phyloP scores from a whole-genome alignment of 92 coral and sea anemone genomes.

The Palythoa grandis region DNA sequence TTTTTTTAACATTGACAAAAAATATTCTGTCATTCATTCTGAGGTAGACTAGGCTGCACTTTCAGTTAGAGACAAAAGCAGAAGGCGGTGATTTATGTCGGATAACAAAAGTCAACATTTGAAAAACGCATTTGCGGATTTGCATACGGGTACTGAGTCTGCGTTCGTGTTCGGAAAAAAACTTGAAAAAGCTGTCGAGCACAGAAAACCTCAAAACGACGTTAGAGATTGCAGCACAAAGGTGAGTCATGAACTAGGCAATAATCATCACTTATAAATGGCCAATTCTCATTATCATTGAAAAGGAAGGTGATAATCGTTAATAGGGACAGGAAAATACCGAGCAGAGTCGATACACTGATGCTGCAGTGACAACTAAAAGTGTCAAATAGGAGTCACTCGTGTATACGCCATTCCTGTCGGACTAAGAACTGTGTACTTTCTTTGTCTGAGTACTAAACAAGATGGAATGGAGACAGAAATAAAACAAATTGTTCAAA shows the following conservation, averaged over 20 bases:
- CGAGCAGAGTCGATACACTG: neutral
- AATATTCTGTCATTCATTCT: constrained; percentile 23
- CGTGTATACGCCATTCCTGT: neutral
- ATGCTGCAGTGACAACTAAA: neutral
- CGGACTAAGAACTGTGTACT: neutral
- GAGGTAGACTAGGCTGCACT: neutral
- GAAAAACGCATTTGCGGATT: constrained; percentile 25
- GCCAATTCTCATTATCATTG: neutral
- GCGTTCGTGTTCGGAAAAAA: neutral
- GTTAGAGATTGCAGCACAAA: neutral
- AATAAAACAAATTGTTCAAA: neutral
- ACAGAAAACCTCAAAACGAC: neutral
- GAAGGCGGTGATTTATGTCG: constrained; percentile 26
- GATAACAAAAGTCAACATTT: constrained; percentile 35
- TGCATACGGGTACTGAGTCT: constrained; percentile 14
- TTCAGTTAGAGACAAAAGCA: constrained; percentile 15
- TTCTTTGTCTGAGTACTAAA: neutral
- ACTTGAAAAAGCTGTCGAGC: neutral
- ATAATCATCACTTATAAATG: neutral
- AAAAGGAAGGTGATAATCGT: constrained; percentile 2
- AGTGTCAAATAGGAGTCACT: neutral
- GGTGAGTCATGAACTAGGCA: neutral
- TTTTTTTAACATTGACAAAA: neutral
- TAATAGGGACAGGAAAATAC: neutral
- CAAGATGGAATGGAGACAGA: neutral